Base-by-base conservation (phyloP, 2,888 invertebrate species). In the Andrena camellia region DNA sequence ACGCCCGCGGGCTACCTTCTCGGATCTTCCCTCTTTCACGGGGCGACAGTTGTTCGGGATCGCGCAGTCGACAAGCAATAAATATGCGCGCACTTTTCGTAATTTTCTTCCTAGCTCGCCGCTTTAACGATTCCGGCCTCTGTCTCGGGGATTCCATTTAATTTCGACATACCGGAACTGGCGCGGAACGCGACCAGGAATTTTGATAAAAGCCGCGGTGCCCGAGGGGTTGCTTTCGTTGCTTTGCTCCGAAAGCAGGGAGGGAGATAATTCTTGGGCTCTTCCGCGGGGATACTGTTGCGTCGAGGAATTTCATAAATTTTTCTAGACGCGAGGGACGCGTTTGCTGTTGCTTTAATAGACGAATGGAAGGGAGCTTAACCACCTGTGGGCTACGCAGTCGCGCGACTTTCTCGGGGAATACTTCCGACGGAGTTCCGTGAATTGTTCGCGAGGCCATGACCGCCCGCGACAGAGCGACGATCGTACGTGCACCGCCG, bases 1-100 rank as follows among this genome's bases (percentile, higher is more conserved):
- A 20, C 35, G 35, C 68, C 69, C 63, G 48, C 57, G 48, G 80
- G 80, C 66, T 54, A 26, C 62, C 62, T 48, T 62, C 62, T 79
- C 54, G 23, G 23, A 2, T n/a, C 20, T 17, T 42, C 31, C 17
- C 33, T 1, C 17, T 4, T 60, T 52, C 6, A 3, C 20, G 33
- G 54, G 23, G 17, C 54, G 54, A 68, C 60, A 26, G 33, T 54
- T 26, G 8, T 20, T 54, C 20, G 42, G 20, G 23, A 23, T 29
- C 17, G 13, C 60, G 2, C 2, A 31, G n/a, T 17, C 31, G 31
- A 1, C n/a, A 7, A 17, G 29, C 31, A 8, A 17, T 13, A 60
- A 60, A 60, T 57, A 57, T 26, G 57, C 23, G 8, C 13, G 2
- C 20, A 10, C 26, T 10, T 20, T 26, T 26, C 4, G 13, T 13